Evolutionary conservation across 1,140 invertebrate species (phyloP).

Genomic region (Polypedilum pembai): DNA sequence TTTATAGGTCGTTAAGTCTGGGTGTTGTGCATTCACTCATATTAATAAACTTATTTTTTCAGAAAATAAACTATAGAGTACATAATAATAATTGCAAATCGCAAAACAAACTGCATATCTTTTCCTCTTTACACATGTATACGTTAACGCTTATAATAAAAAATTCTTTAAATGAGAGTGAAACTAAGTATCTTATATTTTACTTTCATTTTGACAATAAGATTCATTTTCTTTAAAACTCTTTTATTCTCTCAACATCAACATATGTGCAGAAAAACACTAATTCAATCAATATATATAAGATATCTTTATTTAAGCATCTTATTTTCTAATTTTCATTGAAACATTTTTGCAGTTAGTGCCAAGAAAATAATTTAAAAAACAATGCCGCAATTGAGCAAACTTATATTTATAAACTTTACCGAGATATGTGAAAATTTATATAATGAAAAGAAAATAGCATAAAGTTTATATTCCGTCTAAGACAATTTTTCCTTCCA

Average conservation of each 20-base stretch:
- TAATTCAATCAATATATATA: not conserved
- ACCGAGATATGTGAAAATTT: not conserved
- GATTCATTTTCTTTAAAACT: not conserved
- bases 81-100: not conserved
- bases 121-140: not conserved
- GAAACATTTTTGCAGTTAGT: constrained; percentile 13
- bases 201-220: no score
- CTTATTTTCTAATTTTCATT: not conserved
- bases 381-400: not conserved
- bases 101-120: not conserved
- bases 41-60: not conserved
- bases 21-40: not conserved
- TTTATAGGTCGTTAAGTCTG: constrained; percentile 1
- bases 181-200: not conserved
- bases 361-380: not conserved
- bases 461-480: not conserved
- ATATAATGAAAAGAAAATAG: not conserved
- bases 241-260: not conserved
- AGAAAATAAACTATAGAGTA: not conserved
- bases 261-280: constrained; percentile 1
- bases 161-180: no score
- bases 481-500: not conserved
- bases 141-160: not conserved
- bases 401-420: not conserved
- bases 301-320: no score